Conservation (phyloP, 1,140 invertebrate genomes). For the Pseudomyrmex sp. region DNA sequence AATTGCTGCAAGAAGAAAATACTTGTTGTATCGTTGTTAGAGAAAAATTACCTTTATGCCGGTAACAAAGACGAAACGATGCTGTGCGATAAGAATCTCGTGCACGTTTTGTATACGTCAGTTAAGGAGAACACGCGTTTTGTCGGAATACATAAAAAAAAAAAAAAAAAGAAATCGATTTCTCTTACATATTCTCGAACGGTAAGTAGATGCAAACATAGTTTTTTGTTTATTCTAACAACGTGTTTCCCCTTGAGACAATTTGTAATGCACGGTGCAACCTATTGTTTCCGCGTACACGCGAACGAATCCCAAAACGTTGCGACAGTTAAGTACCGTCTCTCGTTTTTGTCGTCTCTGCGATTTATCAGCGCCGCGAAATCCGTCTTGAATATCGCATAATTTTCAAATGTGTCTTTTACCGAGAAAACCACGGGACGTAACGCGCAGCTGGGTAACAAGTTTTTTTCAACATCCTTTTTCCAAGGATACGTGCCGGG, state of each 20-base stretch:
- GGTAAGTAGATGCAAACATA: conserved; percentile 27
- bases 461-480: not conserved
- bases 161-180: conserved; percentile 35
- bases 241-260: conserved; percentile 11
- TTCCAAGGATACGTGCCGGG: not conserved
- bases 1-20: not conserved
- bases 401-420: conserved; percentile 5
- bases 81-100: conserved; percentile 1
- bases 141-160: conserved; percentile 40
- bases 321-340: not conserved
- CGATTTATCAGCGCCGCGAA: not conserved
- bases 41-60: not conserved
- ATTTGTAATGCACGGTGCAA: not conserved
- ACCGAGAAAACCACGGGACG: not conserved
- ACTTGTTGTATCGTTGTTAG: not conserved
- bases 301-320: conserved; percentile 1
- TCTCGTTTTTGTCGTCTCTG: not conserved
- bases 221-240: conserved; percentile 52
- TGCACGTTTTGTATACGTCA: conserved; percentile 3
- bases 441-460: not conserved
- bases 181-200: conserved; percentile 50
- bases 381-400: too few species aligned
- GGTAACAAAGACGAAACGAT: not conserved
- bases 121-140: conserved; percentile 24
- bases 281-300: not conserved